These are phyloP conservation scores for Torymus tubicola DNA, from an alignment of 2,888 invertebrate species.

Conservation along the genomic window DNA sequence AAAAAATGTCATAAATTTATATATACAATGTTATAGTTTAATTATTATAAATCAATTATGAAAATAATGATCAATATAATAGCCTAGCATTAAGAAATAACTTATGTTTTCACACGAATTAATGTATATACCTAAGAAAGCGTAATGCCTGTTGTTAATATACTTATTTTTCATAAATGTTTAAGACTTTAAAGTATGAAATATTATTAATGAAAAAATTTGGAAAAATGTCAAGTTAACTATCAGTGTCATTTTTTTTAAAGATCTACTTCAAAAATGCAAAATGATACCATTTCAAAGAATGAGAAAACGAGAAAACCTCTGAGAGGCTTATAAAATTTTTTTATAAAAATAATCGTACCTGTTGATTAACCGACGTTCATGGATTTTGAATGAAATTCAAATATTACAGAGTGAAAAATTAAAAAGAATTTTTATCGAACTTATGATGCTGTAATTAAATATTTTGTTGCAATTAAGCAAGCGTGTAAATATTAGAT, in stretches of 20 bases:
- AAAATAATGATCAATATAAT: constrained; percentile 39
- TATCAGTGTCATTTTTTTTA: constrained; percentile 3
- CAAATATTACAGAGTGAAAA: constrained; percentile 4
- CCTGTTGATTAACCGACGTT: constrained; percentile 22
- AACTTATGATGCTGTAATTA: constrained; percentile 27
- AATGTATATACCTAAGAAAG: constrained; percentile 55
- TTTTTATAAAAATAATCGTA: constrained; percentile 3
- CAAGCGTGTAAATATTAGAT: constrained; percentile 53
- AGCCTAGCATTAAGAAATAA: constrained; percentile 50
- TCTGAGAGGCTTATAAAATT: not conserved
- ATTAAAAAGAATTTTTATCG: not conserved
- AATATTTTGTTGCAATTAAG: constrained; percentile 38
- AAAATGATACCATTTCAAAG: no score
- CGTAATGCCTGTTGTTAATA: constrained; percentile 52
- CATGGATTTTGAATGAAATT: not conserved
- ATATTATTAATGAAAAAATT: constrained; percentile 1
- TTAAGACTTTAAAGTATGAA: constrained; percentile 39
- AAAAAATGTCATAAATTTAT: constrained; percentile 41
- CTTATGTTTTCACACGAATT: constrained; percentile 51
- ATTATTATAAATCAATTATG: constrained; percentile 44
- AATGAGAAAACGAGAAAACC: no score
- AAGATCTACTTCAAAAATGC: no score
- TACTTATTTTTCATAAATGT: constrained; percentile 50
- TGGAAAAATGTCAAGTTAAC: not conserved
- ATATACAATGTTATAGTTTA: constrained; percentile 41